Evolutionary conservation across 2,797 vertebrate species (phyloP).

Genomic region (Echeneis naucrates): DNA sequence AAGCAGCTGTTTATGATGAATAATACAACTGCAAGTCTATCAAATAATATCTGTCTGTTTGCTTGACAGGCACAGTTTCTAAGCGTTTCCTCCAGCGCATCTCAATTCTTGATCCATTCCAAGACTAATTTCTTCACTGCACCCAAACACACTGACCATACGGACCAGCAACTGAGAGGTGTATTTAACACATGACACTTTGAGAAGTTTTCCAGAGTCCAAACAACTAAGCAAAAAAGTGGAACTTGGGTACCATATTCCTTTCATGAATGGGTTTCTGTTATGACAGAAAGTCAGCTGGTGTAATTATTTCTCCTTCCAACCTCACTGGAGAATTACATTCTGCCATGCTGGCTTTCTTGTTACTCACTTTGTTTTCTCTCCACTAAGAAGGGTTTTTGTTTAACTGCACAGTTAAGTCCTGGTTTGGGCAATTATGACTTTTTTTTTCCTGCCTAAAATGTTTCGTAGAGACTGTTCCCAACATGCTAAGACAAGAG

Average conservation of each 20-base stretch:
- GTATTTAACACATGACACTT: background rate
- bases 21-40: background rate
- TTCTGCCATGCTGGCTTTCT: conserved; percentile 12
- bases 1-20: conserved; percentile 6
- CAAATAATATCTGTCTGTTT: background rate
- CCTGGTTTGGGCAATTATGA: conserved; percentile 55
- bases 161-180: background rate
- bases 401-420: conserved; percentile 52
- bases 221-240: too few species aligned
- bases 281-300: conserved; percentile 7
- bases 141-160: background rate
- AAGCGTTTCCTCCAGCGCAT: background rate
- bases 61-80: background rate
- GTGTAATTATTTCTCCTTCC: conserved; percentile 2
- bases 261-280: conserved; percentile 11
- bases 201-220: background rate
- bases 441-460: conserved; percentile 25
- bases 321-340: conserved; percentile 15
- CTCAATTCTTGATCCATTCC: background rate
- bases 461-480: conserved; percentile 56
- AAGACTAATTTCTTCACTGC: background rate
- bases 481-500: conserved; percentile 71
- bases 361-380: conserved; percentile 29
- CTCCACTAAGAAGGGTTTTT: conserved; percentile 34
- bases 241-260: background rate